A percentile compares a stretch with the other conserved stretches of the same genome.
Conservation (phyloP, 2,888 invertebrate species). For the Agapostemon virescens region DNA sequence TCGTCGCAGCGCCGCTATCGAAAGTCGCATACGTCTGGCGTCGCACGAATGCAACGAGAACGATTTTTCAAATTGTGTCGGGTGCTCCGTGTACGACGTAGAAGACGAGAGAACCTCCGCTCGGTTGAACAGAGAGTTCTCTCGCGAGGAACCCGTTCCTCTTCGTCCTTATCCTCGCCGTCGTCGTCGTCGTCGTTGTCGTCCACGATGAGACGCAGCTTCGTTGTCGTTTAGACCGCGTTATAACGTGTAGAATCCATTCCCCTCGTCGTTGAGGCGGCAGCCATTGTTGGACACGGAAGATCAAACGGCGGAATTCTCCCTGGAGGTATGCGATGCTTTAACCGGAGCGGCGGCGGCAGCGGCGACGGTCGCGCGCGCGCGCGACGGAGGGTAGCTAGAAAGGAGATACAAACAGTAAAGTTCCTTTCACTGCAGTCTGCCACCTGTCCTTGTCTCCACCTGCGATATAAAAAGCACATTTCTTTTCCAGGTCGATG, state of each 20-base stretch:
- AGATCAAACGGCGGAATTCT: conserved; percentile 68
- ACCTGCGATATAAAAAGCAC: conserved; percentile 57
- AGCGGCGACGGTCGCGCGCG: not conserved
- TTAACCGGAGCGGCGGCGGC: conserved; percentile 39
- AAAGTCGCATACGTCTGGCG: too few relatives aligned
- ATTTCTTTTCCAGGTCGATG: conserved; percentile 57
- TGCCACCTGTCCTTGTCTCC: conserved; percentile 45
- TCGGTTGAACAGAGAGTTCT: not conserved
- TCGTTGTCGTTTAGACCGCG: conserved; percentile 51
- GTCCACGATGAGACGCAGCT: conserved; percentile 38
- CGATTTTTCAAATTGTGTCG: too few relatives aligned
- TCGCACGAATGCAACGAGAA: too few relatives aligned
- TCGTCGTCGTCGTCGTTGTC: conserved; percentile 1
- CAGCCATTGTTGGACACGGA: conserved; percentile 61
- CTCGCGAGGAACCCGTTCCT: not conserved
- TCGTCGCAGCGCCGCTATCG: too few relatives aligned
- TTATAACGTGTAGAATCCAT: conserved; percentile 53
- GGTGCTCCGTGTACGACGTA: too few relatives aligned
- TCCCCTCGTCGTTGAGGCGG: conserved; percentile 40
- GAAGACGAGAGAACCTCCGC: not conserved
- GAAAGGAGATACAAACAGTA: conserved; percentile 62
- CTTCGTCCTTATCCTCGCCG: not conserved
- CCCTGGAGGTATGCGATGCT: conserved; percentile 63
- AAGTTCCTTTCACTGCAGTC: conserved; percentile 55
- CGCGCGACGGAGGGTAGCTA: conserved; percentile 36